Conservation (phyloP, 2,797 vertebrate species). For the Megalops cyprinoides region DNA sequence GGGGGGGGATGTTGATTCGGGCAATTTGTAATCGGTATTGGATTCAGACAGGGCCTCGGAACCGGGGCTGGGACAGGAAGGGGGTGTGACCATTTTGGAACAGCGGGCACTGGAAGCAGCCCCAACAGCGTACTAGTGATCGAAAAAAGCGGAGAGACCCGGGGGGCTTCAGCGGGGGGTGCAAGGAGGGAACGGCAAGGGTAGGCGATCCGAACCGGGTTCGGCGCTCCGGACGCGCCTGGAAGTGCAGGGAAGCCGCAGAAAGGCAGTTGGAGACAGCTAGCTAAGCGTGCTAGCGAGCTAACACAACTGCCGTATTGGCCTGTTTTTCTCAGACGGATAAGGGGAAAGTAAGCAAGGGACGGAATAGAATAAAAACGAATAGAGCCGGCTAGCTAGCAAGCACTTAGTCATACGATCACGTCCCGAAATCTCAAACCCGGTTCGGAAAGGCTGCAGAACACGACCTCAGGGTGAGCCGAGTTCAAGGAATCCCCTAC, state of each 20-base stretch:
- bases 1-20: conserved; percentile 78
- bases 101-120: conserved; percentile 39
- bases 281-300: conserved; percentile 52
- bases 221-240: conserved; percentile 50
- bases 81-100: conserved; percentile 35
- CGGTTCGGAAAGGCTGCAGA: conserved; percentile 48
- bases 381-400: neutral
- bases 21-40: conserved; percentile 64
- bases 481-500: conserved; percentile 57
- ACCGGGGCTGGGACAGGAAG: conserved; percentile 53
- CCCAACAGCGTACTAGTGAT: conserved; percentile 50
- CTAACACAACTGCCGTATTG: conserved; percentile 50
- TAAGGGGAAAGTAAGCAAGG: conserved; percentile 32
- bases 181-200: conserved; percentile 46
- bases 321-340: conserved; percentile 4
- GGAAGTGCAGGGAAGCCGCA: conserved; percentile 24
- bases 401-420: conserved; percentile 32
- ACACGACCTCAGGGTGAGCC: conserved; percentile 59
- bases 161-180: conserved; percentile 63
- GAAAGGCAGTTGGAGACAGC: conserved; percentile 39
- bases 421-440: conserved; percentile 41
- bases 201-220: conserved; percentile 42
- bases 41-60: conserved; percentile 56
- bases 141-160: conserved; percentile 55
- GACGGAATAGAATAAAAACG: conserved; percentile 23